Conservation (phyloP, 1,140 invertebrate genomes). For the Antheraea pernyi region DNA sequence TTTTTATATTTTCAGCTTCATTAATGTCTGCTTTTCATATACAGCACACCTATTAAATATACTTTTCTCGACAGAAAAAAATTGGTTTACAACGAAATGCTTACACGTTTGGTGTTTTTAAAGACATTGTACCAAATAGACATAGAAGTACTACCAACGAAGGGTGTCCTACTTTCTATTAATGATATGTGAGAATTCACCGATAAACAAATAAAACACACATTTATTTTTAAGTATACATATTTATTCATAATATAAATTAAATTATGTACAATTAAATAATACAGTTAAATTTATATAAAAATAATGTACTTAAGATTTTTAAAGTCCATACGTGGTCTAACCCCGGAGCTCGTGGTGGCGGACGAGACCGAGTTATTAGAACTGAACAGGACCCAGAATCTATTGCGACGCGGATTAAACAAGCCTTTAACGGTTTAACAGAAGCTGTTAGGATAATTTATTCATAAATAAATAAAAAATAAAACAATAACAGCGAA, state of each 20-base stretch:
- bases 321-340: slow-evolving; percentile 42
- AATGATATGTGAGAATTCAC: too few relatives aligned
- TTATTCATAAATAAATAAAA: slow-evolving; percentile 31
- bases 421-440: slow-evolving; percentile 56
- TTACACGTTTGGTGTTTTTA: too few relatives aligned
- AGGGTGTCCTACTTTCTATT: too few relatives aligned
- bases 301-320: slow-evolving; percentile 40
- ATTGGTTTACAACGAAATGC: too few relatives aligned
- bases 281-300: slow-evolving; percentile 73
- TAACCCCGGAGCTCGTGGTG: slow-evolving; percentile 32
- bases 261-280: slow-evolving; percentile 75
- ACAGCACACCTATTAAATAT: too few relatives aligned
- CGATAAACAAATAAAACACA: slow-evolving; percentile 36
- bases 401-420: slow-evolving; percentile 54
- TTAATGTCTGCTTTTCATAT: too few relatives aligned
- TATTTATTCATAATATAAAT: slow-evolving; percentile 76
- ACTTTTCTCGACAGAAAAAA: too few relatives aligned
- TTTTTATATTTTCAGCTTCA: too few relatives aligned
- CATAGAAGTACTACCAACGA: too few relatives aligned
- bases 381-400: too few relatives aligned
- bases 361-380: slow-evolving; percentile 4
- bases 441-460: slow-evolving; percentile 67
- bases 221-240: slow-evolving; percentile 62
- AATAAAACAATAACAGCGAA: slow-evolving; percentile 20
- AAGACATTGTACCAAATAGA: too few relatives aligned